Evolutionary conservation across 2,113 vertebrate genomes (phyloP).

Genomic region (Podilymbus podiceps): DNA sequence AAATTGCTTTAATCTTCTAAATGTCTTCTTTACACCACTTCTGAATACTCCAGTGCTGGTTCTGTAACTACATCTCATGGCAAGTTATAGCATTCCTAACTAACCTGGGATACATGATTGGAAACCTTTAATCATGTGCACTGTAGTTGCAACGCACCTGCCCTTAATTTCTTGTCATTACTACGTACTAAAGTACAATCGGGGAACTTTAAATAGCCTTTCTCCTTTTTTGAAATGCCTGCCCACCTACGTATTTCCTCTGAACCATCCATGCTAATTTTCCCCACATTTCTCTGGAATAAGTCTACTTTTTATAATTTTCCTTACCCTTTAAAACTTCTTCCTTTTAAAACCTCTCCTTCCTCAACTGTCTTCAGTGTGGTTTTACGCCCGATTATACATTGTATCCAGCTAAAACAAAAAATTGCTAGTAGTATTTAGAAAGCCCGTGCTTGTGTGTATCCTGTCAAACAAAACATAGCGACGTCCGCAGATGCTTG

Average conservation of each 20-base stretch:
- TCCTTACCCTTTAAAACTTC: neutral
- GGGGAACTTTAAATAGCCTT: neutral
- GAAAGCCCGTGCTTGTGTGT: neutral
- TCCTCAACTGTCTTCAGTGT: neutral
- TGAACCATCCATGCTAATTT: neutral
- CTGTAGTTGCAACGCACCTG: neutral
- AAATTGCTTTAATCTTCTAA: neutral
- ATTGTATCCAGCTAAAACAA: neutral
- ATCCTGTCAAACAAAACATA: neutral
- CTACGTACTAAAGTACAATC: neutral
- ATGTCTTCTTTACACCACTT: neutral
- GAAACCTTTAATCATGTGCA: neutral
- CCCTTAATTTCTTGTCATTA: neutral
- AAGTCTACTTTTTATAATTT: neutral
- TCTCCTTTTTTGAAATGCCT: neutral
- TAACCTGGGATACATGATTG: neutral
- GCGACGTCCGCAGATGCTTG: neutral
- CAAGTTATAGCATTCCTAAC: neutral
- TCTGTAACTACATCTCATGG: neutral
- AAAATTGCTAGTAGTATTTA: neutral
- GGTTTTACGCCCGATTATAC: neutral
- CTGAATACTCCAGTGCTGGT: neutral
- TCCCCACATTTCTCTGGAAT: rapidly evolving
- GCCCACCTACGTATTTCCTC: neutral
- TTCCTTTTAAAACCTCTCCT: neutral